Conservation (phyloP, 2,888 invertebrate species). For the Andrena chrysosceles region DNA sequence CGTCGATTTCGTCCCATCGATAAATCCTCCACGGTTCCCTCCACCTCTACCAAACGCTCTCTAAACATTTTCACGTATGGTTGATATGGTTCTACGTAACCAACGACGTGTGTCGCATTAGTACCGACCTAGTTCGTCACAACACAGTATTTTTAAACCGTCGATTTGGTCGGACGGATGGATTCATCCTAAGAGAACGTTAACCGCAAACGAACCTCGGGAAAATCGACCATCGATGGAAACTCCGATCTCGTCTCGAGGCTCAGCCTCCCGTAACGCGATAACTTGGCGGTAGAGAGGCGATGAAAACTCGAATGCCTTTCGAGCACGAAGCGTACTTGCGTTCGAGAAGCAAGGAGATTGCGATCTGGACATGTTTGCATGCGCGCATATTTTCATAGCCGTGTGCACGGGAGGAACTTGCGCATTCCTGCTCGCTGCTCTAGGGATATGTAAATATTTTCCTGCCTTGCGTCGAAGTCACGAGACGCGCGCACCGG, state of each 20-base stretch:
- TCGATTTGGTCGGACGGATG: conserved; percentile 3
- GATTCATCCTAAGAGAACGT: neutral
- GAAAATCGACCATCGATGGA: conserved; percentile 22
- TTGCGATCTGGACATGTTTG: conserved; percentile 30
- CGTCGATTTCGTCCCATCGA: neutral
- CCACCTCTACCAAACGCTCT: neutral
- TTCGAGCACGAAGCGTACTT: conserved; percentile 26
- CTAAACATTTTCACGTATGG: too few relatives aligned
- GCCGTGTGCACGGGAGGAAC: neutral
- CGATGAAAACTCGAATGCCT: conserved; percentile 53
- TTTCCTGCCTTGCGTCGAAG: neutral
- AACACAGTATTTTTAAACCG: conserved; percentile 18
- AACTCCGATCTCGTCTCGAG: conserved; percentile 24
- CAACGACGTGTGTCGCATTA: neutral
- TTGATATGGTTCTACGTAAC: neutral
- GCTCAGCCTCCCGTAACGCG: conserved; percentile 36
- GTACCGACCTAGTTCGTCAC: conserved; percentile 23
- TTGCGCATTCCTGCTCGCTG: neutral
- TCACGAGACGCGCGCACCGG: conserved; percentile 8
- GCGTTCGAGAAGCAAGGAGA: conserved; percentile 15
- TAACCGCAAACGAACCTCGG: conserved; percentile 1
- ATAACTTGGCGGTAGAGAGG: conserved; percentile 28
- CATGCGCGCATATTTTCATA: conserved; percentile 18
- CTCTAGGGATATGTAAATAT: conserved; percentile 17
- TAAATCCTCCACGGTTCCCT: neutral